Base-by-base conservation (phyloP, 2,797 vertebrate species). In the Xiphorhynchus erythropygius region DNA sequence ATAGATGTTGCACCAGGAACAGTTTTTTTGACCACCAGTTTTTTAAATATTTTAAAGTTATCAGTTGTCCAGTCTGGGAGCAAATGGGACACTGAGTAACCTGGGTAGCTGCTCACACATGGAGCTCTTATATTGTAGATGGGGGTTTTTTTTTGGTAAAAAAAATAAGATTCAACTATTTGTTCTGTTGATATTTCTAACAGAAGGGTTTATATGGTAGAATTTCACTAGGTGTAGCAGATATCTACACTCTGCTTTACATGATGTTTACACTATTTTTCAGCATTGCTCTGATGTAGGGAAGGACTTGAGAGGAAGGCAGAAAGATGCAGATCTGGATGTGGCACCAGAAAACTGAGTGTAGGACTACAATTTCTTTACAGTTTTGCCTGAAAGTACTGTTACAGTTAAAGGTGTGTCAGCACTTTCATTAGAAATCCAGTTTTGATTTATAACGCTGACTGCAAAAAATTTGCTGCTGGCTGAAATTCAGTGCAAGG, bases 371-470 rank as follows among this genome's bases (percentile, higher is more conserved):
- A 49, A 94, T 97, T 96, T 96, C 96, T 91, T 79, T 30, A 79
- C 37, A 83, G 75, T 47, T 93, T 95, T 94, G 95, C 94, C 96
- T 89, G 95, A 82, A 94, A 87, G 19, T 96, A 93, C 87, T 2
- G 17, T 89, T 97, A 97, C 95, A 96, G 95, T 97, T 97, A 95
- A 97, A 96, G 80, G 95, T 87, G 77, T 97, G 97, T 97, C 97
- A 96, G 91, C 77, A 67, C 70, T 97, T 97, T 93, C 96, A 97
- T 97, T 97, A 96, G 96, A 96, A 97, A 95, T 76, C 50, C 70
- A 44, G 82, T 77, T 98, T 95, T 97, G 97, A 98, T 97, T 98
- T 97, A 97, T 97, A 97, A 94, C 95, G 41, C 67, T 14, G 3
- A 50, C 92, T 95, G 88, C 59, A 59, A 93, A 97, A 97, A 93